Evolutionary conservation across 92 coral and sea anemone genomes (phyloP).

Genomic region (Nematostella vectensis): DNA sequence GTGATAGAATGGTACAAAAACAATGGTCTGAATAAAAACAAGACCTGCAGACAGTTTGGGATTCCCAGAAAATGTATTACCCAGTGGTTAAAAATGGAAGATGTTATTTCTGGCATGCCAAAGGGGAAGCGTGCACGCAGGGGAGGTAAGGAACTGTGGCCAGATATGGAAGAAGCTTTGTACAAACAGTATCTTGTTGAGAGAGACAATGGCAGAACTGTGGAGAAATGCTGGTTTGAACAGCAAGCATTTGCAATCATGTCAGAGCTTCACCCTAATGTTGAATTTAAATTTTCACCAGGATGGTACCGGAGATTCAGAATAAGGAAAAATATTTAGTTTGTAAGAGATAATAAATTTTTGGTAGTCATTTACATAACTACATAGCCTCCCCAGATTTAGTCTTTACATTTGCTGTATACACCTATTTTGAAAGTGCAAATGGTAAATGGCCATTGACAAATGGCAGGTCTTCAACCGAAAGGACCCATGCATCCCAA

Average conservation of each 20-base stretch:
- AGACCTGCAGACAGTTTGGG: conserved; percentile 1
- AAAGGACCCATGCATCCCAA: too few species aligned
- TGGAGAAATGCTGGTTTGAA: not conserved
- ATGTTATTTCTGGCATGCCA: conserved; percentile 1
- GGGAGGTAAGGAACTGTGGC: conserved; percentile 3
- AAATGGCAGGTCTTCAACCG: too few species aligned
- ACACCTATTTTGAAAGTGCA: too few species aligned
- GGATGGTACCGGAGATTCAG: conserved; percentile 4
- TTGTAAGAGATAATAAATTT: too few species aligned
- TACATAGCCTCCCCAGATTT: too few species aligned
- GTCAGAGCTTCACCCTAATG: not conserved
- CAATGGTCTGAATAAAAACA: not conserved
- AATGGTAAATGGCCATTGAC: too few species aligned
- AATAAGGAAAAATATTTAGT: conserved; percentile 1
- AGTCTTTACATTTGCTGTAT: too few species aligned
- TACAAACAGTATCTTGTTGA: not conserved
- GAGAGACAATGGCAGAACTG: not conserved
- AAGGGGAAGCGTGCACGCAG: not conserved
- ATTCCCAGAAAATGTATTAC: conserved; percentile 2
- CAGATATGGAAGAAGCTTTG: conserved; percentile 6
- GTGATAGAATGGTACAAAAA: not conserved
- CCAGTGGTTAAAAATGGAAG: conserved; percentile 5
- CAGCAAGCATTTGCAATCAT: not conserved
- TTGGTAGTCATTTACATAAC: too few species aligned
- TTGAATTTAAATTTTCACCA: not conserved